Evolutionary conservation across 2,888 invertebrate genomes (phyloP).

Genomic region (Margaritifera margaritifera): DNA sequence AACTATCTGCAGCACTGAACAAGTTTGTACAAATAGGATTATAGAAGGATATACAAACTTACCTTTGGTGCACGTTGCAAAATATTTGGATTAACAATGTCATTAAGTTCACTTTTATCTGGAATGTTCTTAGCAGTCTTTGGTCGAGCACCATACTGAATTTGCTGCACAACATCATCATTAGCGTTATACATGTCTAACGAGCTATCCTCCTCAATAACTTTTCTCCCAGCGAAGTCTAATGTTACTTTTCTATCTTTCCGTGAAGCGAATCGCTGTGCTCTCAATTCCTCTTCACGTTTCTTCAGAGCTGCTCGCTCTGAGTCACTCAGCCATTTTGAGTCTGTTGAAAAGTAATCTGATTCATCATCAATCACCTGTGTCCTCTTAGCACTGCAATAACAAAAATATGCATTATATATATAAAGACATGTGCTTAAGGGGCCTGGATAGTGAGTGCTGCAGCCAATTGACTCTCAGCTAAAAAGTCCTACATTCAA

Average conservation of each 20-base stretch:
- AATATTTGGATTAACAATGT: constrained; percentile 62
- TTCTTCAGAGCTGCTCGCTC: constrained; percentile 81
- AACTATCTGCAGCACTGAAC: too few species aligned
- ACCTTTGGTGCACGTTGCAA: constrained; percentile 57
- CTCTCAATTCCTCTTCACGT: constrained; percentile 81
- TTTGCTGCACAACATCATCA: constrained; percentile 66
- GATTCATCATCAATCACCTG: constrained; percentile 93
- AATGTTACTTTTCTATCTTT: constrained; percentile 82
- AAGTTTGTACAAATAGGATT: background rate
- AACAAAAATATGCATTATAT: background rate
- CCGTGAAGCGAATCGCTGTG: constrained; percentile 82
- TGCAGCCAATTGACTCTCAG: too few species aligned
- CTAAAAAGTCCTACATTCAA: too few species aligned
- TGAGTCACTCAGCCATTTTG: constrained; percentile 84
- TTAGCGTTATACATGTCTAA: constrained; percentile 70
- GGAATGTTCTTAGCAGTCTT: constrained; percentile 12
- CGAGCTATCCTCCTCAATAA: constrained; percentile 74
- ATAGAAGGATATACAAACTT: constrained; percentile 3
- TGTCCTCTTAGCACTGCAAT: constrained; percentile 79
- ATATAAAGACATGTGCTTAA: too few species aligned
- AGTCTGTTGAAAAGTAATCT: constrained; percentile 87
- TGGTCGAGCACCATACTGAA: constrained; percentile 60
- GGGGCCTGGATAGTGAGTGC: too few species aligned
- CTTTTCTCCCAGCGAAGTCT: constrained; percentile 79
- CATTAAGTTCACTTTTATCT: constrained; percentile 2